Conservation (phyloP, 2,797 vertebrate genomes). For the Coilia nasus region DNA sequence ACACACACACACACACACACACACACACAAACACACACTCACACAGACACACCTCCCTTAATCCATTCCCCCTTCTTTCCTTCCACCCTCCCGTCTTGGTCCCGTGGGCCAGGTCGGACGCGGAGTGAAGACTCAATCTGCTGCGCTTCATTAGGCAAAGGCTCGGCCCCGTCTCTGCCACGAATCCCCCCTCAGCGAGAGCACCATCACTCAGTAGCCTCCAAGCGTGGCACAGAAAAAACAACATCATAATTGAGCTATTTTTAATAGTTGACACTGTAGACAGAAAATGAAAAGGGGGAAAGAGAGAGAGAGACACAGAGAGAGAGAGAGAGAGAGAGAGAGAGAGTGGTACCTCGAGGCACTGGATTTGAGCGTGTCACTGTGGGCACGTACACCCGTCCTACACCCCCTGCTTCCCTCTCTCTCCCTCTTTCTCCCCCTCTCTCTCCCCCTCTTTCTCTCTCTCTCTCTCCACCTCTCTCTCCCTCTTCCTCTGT, state of each 20-base stretch:
- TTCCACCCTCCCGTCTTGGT: neutral
- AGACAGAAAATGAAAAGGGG: neutral
- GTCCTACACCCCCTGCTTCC: neutral
- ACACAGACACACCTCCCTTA: neutral
- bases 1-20: too few relatives aligned
- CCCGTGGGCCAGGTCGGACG: neutral
- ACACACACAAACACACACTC: too few relatives aligned
- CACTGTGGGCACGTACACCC: conserved; percentile 20
- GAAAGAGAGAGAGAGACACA: too few relatives aligned
- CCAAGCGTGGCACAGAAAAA: neutral
- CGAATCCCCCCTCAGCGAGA: neutral
- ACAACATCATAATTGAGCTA: conserved; percentile 35
- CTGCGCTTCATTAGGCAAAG: conserved; percentile 41
- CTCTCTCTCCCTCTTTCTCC: too few relatives aligned
- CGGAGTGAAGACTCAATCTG: conserved; percentile 35
- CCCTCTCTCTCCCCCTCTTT: too few relatives aligned
- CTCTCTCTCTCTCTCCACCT: too few relatives aligned
- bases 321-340: too few relatives aligned
- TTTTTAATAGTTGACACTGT: conserved; percentile 29
- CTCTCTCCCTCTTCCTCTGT: too few relatives aligned
- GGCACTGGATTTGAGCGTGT: conserved; percentile 30
- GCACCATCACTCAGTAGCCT: neutral
- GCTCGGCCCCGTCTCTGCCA: conserved; percentile 29
- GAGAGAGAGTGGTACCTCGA: neutral
- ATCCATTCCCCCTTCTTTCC: neutral